phyloP scores from a whole-genome alignment of 2,113 vertebrate genomes.

The Eolophus roseicapilla region DNA sequence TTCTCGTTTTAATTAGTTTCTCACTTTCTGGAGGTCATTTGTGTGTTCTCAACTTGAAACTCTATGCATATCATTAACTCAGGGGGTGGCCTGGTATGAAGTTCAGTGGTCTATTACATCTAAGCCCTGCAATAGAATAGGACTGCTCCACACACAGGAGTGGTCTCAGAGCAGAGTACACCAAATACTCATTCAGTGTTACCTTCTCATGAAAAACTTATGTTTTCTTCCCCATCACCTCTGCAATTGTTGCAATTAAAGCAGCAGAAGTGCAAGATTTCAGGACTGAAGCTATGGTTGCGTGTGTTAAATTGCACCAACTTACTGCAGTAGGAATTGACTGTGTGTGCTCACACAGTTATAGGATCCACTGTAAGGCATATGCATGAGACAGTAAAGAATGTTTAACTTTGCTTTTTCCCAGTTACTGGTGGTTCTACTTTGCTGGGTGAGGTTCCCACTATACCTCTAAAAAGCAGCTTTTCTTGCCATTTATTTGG shows the following conservation, averaged over 20 bases:
- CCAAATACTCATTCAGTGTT: not conserved
- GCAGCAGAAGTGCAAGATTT: not conserved
- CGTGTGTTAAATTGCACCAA: not conserved
- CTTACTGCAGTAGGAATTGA: not conserved
- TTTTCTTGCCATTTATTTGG: not conserved
- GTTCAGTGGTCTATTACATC: not conserved
- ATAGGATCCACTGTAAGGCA: not conserved
- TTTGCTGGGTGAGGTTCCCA: not conserved
- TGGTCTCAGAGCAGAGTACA: not conserved
- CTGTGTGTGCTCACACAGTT: not conserved
- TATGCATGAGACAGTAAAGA: not conserved
- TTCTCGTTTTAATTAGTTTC: constrained; percentile 34
- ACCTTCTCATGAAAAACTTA: not conserved
- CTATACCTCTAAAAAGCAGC: not conserved
- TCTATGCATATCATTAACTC: not conserved
- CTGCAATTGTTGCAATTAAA: not conserved
- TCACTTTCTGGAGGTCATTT: not conserved
- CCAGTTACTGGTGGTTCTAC: not conserved
- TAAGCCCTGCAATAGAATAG: not conserved
- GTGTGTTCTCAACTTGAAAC: not conserved
- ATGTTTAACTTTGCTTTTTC: not conserved
- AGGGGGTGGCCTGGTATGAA: not conserved
- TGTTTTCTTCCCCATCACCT: not conserved
- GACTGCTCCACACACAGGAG: not conserved
- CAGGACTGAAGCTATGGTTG: not conserved